Evolutionary conservation across 2,113 vertebrate species (phyloP).

Genomic region (Noturus placidus): DNA sequence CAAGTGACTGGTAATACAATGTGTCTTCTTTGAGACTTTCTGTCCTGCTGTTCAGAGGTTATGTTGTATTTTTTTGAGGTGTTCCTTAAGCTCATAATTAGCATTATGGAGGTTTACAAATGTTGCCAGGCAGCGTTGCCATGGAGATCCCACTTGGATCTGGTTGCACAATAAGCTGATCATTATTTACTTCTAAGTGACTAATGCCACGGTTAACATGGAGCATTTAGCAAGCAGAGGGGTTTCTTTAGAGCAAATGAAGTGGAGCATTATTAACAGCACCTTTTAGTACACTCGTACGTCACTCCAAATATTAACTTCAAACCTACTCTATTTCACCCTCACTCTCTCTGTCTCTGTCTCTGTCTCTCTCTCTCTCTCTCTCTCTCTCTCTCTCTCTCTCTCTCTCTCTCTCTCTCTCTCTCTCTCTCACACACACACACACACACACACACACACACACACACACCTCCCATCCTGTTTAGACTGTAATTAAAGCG

Average conservation of each 20-base stretch:
- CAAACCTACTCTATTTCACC: background rate
- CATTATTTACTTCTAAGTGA: slow-evolving; percentile 28
- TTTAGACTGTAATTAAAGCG: background rate
- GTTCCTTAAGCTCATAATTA: slow-evolving; percentile 39
- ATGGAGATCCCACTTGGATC: slow-evolving; percentile 41
- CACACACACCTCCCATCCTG: too few species aligned
- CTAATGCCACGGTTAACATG: background rate
- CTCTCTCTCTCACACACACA: too few species aligned
- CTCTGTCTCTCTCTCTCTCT: slow-evolving; percentile 1
- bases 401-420: slow-evolving; percentile 12
- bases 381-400: background rate
- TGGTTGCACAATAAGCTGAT: slow-evolving; percentile 42
- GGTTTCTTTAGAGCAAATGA: slow-evolving; percentile 1
- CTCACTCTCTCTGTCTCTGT: background rate
- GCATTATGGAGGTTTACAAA: slow-evolving; percentile 36
- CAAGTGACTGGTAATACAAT: background rate
- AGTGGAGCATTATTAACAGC: background rate
- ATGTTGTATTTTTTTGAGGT: slow-evolving; percentile 31
- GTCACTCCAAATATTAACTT: background rate
- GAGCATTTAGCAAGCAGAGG: background rate
- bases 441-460: too few species aligned
- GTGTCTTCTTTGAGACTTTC: background rate
- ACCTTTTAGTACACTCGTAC: background rate
- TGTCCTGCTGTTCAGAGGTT: background rate
- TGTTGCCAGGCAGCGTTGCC: slow-evolving; percentile 53